Base-by-base conservation (phyloP, 2,113 vertebrate genomes). In the Promerops cafer region DNA sequence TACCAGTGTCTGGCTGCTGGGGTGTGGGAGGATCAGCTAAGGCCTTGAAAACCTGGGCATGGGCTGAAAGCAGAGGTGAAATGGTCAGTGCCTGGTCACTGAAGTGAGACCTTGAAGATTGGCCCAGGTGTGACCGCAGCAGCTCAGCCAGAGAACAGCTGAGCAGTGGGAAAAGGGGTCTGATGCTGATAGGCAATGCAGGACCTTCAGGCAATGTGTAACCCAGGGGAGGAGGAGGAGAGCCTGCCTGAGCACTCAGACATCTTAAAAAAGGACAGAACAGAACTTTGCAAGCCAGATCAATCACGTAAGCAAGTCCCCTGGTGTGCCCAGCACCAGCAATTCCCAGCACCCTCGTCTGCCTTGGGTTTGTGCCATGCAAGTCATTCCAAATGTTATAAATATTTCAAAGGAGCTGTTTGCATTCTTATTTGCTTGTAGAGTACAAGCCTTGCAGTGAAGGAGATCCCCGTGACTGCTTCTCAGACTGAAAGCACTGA, bases 351-450 rank as follows among this genome's bases (percentile, higher is more conserved):
- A 86, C 23, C 54, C 56, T 78, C 2, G 0, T 74, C 90, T 77
- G 57, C 24, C 76, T 78, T 89, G 94, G 89, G 7, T 33, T 87
- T 53, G 24, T 92, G 92, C 89, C 76, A 83, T 3, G 7, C 68
- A 52, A 92, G 79, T 75, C 6, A 13, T 83, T 89, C 47, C 17
- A 42, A 86, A 42, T 1, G 11, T 50, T 52, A 90, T 92, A 74
- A 96, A 90, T 96, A 92, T 89, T 95, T 97, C 15, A 97, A 15
- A 89, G 0, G 44, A 92, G 47, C 47, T 63, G 31, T 40, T 70
- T 75, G 61, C 63, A 6, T 88, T 69, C 22, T 69, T 31, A 16
- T 33, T 93, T 86, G 45, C 50, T 83, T n/a, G 37, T 42, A 17
- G 56, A 50, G 26, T 28, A 6, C 40, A 66, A 22, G 5, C 22